These are phyloP conservation scores for Myopa tessellatipennis DNA, from an alignment of 2,888 invertebrate genomes.

Conservation along the genomic window DNA sequence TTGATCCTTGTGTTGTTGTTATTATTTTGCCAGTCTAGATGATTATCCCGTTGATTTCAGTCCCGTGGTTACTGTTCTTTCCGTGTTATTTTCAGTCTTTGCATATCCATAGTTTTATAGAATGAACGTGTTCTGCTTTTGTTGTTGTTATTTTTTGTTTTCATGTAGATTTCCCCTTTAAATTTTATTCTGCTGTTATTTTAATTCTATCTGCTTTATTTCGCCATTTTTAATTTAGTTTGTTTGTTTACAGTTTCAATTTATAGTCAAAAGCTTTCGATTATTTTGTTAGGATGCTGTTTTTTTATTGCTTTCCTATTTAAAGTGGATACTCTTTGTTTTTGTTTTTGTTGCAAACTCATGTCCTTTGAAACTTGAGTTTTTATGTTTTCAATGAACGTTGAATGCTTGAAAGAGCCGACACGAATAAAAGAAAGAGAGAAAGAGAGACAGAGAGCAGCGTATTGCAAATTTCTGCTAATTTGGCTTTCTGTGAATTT, in stretches of 20 bases:
- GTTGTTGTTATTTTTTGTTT: slow-evolving; percentile 26
- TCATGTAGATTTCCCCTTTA: slow-evolving; percentile 7
- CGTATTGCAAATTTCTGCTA: slow-evolving; percentile 1
- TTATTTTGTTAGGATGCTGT: slow-evolving; percentile 58
- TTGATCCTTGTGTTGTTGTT: background rate
- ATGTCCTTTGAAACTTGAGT: no score
- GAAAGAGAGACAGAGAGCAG: background rate
- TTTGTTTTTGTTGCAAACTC: slow-evolving; percentile 17
- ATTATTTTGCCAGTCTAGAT: background rate
- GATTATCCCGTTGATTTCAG: background rate
- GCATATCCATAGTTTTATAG: slow-evolving; percentile 23
- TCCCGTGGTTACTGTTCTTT: background rate
- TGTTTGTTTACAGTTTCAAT: slow-evolving; percentile 61
- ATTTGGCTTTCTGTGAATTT: slow-evolving; percentile 5
- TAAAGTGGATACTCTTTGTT: slow-evolving; percentile 35
- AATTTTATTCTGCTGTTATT: background rate
- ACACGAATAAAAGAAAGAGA: background rate
- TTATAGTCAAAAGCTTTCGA: slow-evolving; percentile 62
- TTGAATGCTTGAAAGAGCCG: no score
- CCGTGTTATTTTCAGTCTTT: slow-evolving; percentile 2
- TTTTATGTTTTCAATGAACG: no score
- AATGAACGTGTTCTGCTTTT: slow-evolving; percentile 7
- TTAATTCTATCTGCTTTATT: background rate
- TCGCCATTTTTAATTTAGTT: slow-evolving; percentile 51
- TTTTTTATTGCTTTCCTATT: slow-evolving; percentile 20